These are phyloP conservation scores for Podotricha telesiphe DNA, from an alignment of 2,888 invertebrate species.

Conservation along the genomic window DNA sequence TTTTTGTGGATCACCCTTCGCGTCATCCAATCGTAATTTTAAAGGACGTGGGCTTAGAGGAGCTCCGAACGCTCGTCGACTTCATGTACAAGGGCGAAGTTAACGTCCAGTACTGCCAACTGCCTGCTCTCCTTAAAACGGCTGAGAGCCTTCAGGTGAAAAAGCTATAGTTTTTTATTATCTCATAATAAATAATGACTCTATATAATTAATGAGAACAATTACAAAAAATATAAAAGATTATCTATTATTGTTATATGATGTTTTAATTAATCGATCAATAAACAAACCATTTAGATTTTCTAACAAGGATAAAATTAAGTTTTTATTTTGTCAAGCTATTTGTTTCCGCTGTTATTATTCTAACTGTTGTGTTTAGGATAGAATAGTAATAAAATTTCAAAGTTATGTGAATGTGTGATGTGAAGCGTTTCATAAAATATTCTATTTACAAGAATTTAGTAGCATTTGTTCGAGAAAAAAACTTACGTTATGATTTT, in stretches of 20 bases:
- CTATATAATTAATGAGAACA: not conserved
- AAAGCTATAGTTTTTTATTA: not conserved
- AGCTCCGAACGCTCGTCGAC: conserved; percentile 95
- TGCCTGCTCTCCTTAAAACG: conserved; percentile 94
- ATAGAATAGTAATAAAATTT: not conserved
- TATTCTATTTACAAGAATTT: not conserved
- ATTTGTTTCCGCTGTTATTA: no score
- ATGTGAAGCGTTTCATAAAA: not conserved
- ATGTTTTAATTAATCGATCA: not conserved
- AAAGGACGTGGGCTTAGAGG: conserved; percentile 96
- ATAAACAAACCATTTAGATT: not conserved
- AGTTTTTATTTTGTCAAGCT: not conserved
- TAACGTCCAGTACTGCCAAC: conserved; percentile 96
- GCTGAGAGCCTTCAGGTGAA: conserved; percentile 94
- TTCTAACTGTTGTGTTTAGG: not conserved
- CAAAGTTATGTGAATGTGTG: no score
- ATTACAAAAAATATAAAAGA: not conserved
- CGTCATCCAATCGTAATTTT: conserved; percentile 96
- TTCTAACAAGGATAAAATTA: not conserved
- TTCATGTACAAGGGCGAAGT: conserved; percentile 99
- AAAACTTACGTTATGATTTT: conserved; percentile 13
- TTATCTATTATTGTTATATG: no score
- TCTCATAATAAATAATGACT: not conserved
- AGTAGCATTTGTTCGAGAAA: not conserved
- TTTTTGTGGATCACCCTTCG: conserved; percentile 96